Conservation (phyloP, 2,113 vertebrate species). For the Columba livia region DNA sequence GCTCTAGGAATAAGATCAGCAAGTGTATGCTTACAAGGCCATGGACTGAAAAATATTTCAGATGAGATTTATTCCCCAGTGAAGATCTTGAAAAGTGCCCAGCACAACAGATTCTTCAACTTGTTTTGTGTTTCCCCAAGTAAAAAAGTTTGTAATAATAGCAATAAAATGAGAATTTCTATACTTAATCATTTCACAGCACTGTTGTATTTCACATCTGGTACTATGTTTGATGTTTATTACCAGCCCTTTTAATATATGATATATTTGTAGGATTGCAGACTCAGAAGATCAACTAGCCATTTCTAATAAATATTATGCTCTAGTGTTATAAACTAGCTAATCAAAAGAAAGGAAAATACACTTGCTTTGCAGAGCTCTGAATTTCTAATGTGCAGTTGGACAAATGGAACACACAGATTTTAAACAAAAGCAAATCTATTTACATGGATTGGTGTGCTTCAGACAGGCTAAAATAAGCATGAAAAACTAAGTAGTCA, state of each 20-base stretch:
- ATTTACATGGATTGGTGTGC: background rate
- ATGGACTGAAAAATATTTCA: background rate
- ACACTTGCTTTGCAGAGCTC: background rate
- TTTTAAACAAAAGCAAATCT: background rate
- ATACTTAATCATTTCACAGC: background rate
- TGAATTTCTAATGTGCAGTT: background rate
- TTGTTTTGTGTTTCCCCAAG: background rate
- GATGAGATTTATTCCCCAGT: conserved; percentile 10
- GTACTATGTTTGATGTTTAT: background rate
- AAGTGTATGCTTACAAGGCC: background rate
- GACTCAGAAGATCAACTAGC: background rate
- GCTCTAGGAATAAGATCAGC: conserved; percentile 5
- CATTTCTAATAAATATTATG: background rate
- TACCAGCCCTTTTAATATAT: background rate
- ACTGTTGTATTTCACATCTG: background rate
- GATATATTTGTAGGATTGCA: background rate
- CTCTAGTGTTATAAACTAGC: background rate
- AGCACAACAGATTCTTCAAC: background rate
- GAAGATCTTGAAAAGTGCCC: background rate
- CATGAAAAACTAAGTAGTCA: background rate
- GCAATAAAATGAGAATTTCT: background rate
- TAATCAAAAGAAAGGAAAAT: background rate
- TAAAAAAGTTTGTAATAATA: conserved; percentile 12
- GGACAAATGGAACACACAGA: background rate
- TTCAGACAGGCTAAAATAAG: background rate